Percentiles rank a stretch among this genome's conserved stretches.
These are phyloP conservation scores for Apistogramma diplotaenia DNA, from an alignment of 2,113 vertebrate species.

Conservation along the genomic window DNA sequence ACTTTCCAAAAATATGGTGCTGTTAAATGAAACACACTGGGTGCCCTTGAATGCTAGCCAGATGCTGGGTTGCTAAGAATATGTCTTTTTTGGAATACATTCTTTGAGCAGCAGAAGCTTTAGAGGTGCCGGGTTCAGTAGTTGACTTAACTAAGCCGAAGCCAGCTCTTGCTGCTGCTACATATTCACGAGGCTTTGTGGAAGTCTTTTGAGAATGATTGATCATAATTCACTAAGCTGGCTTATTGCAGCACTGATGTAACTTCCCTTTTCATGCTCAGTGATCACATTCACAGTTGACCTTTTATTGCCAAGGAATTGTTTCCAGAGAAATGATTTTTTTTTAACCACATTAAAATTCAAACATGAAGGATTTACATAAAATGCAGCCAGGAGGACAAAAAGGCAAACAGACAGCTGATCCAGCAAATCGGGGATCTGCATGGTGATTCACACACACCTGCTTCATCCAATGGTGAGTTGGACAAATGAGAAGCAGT, in stretches of 20 bases:
- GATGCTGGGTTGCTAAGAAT: slow-evolving; percentile 29
- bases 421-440: slow-evolving; percentile 31
- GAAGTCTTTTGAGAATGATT: slow-evolving; percentile 37
- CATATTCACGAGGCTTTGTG: slow-evolving; percentile 36
- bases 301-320: slow-evolving; percentile 31
- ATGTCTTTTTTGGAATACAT: slow-evolving; percentile 30
- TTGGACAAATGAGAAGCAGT: slow-evolving; percentile 10
- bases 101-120: slow-evolving; percentile 20
- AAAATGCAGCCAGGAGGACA: slow-evolving; percentile 22
- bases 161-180: slow-evolving; percentile 28
- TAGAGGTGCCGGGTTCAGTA: slow-evolving; percentile 43
- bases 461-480: slow-evolving; percentile 40
- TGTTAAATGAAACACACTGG: neutral
- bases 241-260: slow-evolving; percentile 54
- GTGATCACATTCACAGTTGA: slow-evolving; percentile 59
- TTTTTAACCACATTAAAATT: slow-evolving; percentile 32
- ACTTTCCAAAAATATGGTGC: neutral
- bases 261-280: slow-evolving; percentile 54
- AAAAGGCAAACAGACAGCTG: slow-evolving; percentile 40
- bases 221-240: slow-evolving; percentile 56
- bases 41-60: slow-evolving; percentile 1
- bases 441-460: slow-evolving; percentile 41
- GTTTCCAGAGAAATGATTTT: slow-evolving; percentile 41
- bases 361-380: slow-evolving; percentile 43
- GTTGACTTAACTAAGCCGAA: slow-evolving; percentile 39